Percentiles rank a stretch among this genome's conserved stretches.
phyloP scores from a whole-genome alignment of 1,140 invertebrate species.

The Pteromalus puparum region DNA sequence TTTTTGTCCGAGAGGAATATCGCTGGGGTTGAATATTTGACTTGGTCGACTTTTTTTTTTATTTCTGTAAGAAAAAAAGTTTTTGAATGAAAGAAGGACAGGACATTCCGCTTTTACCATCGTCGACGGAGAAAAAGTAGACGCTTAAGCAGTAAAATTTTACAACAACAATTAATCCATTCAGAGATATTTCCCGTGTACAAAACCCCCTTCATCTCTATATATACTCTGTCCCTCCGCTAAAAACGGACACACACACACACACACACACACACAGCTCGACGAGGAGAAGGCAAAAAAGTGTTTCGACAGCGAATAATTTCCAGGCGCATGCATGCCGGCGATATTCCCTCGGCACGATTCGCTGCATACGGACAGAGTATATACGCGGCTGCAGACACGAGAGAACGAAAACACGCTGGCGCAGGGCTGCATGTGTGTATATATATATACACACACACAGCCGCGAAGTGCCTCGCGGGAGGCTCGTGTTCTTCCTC shows the following conservation, averaged over 20 bases:
- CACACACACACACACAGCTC: background rate
- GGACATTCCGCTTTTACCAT: no score
- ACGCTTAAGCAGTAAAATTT: background rate
- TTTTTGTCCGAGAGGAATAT: no score
- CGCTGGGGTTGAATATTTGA: no score
- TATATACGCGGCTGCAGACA: background rate
- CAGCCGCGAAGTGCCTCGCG: constrained; percentile 5
- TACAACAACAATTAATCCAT: background rate
- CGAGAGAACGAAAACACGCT: background rate
- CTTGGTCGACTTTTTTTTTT: no score
- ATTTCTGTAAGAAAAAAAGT: no score
- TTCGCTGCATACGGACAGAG: background rate
- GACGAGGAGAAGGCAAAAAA: background rate
- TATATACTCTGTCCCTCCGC: no score
- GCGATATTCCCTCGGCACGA: background rate
- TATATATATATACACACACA: no score
- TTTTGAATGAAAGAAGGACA: no score
- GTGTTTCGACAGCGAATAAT: constrained; percentile 33
- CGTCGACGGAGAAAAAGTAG: no score
- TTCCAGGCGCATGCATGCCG: background rate
- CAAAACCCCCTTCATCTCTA: background rate
- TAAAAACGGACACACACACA: background rate
- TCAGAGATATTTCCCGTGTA: background rate
- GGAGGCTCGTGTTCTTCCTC: no score
- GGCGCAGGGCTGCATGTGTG: background rate